phyloP scores from a whole-genome alignment of 2,113 vertebrate species.

The Pelobates fuscus region DNA sequence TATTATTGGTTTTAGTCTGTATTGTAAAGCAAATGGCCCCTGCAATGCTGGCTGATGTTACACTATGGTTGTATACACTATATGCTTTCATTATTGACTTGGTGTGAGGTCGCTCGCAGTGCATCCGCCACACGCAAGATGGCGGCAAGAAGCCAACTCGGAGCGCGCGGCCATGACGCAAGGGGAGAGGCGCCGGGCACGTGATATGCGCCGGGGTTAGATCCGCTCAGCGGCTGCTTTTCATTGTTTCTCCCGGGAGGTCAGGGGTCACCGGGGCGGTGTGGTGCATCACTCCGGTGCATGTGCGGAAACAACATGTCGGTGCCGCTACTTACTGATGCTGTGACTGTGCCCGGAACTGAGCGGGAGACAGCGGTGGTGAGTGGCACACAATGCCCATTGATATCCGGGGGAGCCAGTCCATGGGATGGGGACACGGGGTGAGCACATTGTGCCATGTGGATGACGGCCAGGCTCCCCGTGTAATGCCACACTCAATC shows the following conservation, averaged over 20 bases:
- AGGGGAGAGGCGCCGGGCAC: constrained; percentile 19
- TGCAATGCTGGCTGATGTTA: too few species aligned
- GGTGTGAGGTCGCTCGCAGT: neutral
- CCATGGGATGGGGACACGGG: too few species aligned
- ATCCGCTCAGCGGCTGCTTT: constrained; percentile 49
- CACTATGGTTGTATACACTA: too few species aligned
- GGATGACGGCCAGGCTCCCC: too few species aligned
- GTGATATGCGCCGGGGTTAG: constrained; percentile 54
- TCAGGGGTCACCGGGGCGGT: constrained; percentile 45
- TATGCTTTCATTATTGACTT: too few species aligned
- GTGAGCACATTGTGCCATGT: too few species aligned
- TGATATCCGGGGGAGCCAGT: neutral
- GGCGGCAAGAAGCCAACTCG: neutral
- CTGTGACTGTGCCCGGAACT: constrained; percentile 89
- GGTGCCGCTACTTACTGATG: constrained; percentile 95
- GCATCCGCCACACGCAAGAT: constrained; percentile 37
- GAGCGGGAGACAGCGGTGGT: constrained; percentile 97
- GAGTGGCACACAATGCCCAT: constrained; percentile 59
- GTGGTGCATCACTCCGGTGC: constrained; percentile 77
- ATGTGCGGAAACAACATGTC: constrained; percentile 99
- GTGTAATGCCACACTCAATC: too few species aligned
- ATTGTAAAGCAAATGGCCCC: too few species aligned
- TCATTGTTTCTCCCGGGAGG: constrained; percentile 39
- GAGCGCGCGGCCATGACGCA: constrained; percentile 11
- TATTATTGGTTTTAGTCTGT: too few species aligned